Evolutionary conservation across 2,113 vertebrate genomes (phyloP).

Genomic region (Dicentrarchus labrax): DNA sequence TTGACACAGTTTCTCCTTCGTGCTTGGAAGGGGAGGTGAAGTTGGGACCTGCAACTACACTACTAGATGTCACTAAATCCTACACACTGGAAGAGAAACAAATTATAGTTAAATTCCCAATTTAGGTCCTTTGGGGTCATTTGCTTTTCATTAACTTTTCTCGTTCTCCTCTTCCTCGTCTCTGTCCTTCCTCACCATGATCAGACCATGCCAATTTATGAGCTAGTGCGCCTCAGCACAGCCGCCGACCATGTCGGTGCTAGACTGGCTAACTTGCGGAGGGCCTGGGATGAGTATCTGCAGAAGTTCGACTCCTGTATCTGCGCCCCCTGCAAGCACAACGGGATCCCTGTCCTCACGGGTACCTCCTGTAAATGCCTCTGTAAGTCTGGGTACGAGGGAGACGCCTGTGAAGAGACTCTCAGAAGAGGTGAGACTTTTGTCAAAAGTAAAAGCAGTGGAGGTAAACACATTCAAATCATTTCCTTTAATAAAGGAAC

Average conservation of each 20-base stretch:
- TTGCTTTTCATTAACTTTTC: not conserved
- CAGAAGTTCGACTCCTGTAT: slow-evolving; percentile 89
- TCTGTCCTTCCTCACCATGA: not conserved
- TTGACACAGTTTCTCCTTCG: too few species aligned
- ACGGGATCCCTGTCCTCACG: slow-evolving; percentile 84
- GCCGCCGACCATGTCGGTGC: slow-evolving; percentile 72
- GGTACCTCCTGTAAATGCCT: slow-evolving; percentile 86
- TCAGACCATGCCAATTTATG: slow-evolving; percentile 89
- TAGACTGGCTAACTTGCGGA: slow-evolving; percentile 84
- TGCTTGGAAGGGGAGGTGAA: too few species aligned
- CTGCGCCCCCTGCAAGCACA: slow-evolving; percentile 88
- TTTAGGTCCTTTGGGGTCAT: slow-evolving; percentile 1
- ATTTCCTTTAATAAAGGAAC: not conserved
- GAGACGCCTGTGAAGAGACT: slow-evolving; percentile 85
- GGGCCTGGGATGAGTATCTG: slow-evolving; percentile 87
- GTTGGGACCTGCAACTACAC: too few species aligned
- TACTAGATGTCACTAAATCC: too few species aligned
- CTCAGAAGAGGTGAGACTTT: slow-evolving; percentile 58
- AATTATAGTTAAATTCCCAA: not conserved
- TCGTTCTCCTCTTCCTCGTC: not conserved
- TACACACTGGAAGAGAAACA: not conserved
- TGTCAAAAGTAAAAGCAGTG: not conserved
- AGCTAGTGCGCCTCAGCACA: slow-evolving; percentile 85
- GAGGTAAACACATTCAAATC: not conserved
- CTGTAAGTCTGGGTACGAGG: slow-evolving; percentile 81